phyloP scores from a whole-genome alignment of 2,888 invertebrate genomes.

The Tinea semifulvella region DNA sequence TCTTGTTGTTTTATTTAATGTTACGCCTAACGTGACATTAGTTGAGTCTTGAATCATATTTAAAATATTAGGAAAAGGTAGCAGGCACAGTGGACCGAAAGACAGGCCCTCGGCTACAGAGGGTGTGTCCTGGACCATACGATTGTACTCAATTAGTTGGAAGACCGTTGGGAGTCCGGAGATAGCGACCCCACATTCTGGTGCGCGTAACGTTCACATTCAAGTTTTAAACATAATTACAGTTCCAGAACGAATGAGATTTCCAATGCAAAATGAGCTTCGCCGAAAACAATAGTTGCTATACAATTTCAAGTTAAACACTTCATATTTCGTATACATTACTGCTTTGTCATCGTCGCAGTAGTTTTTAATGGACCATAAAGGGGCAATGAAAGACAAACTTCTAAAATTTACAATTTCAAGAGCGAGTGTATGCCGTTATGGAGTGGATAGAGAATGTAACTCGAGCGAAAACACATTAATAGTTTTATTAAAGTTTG shows the following conservation, averaged over 20 bases:
- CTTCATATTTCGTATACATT: not conserved
- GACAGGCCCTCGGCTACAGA: too few relatives aligned
- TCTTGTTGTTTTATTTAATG: too few relatives aligned
- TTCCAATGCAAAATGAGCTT: not conserved
- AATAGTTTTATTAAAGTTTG: constrained; percentile 1
- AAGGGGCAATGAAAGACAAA: too few relatives aligned
- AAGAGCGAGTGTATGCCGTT: too few relatives aligned
- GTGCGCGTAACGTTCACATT: not conserved
- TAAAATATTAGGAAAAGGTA: too few relatives aligned
- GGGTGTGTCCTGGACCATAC: not conserved
- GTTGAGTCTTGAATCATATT: too few relatives aligned
- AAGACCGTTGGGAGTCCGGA: not conserved
- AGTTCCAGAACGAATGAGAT: not conserved
- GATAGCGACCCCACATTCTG: not conserved
- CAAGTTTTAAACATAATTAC: constrained; percentile 1
- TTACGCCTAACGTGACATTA: too few relatives aligned
- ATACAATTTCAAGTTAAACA: not conserved
- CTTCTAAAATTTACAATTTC: too few relatives aligned
- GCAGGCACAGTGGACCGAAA: too few relatives aligned
- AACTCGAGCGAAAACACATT: not conserved
- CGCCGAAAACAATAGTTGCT: not conserved
- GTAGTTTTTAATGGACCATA: too few relatives aligned
- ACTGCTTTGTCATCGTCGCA: not conserved
- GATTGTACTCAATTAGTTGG: too few relatives aligned
- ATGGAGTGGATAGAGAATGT: too few relatives aligned